Conservation (phyloP, 2,113 vertebrate genomes). For the Siphamia tubifer region DNA sequence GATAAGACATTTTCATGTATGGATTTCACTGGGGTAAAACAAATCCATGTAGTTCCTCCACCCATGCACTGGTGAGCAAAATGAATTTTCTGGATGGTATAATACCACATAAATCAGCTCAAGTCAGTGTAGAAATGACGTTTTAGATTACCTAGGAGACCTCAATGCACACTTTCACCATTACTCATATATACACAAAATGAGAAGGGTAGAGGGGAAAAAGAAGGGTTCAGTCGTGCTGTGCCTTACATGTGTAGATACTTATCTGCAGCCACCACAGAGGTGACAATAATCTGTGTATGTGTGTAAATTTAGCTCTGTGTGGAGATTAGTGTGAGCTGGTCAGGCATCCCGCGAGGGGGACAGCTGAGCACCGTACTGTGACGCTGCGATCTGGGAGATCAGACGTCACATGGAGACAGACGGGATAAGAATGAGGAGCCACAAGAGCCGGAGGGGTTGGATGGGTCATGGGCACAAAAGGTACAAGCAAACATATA, state of each 20-base stretch:
- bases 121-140: not conserved
- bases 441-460: slow-evolving; percentile 15
- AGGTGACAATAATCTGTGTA: slow-evolving; percentile 45
- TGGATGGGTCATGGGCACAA: not conserved
- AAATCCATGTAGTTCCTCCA: slow-evolving; percentile 3
- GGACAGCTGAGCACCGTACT: slow-evolving; percentile 57
- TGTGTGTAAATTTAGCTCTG: slow-evolving; percentile 58
- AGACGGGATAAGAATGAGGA: slow-evolving; percentile 43
- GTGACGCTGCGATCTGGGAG: slow-evolving; percentile 53
- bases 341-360: slow-evolving; percentile 42
- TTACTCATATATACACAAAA: not conserved
- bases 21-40: not conserved
- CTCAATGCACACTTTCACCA: not conserved
- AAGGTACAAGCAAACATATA: not conserved
- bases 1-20: slow-evolving; percentile 20
- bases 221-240: not conserved
- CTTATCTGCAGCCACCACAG: not conserved
- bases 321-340: slow-evolving; percentile 63
- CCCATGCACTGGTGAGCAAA: slow-evolving; percentile 6
- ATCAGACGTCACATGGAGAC: slow-evolving; percentile 69
- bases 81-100: slow-evolving; percentile 30
- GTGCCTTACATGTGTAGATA: not conserved
- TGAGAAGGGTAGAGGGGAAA: not conserved
- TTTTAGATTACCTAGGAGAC: slow-evolving; percentile 12
- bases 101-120: slow-evolving; percentile 14